Evolutionary conservation across 1,140 invertebrate species (phyloP), one percentile per base, ranked within the genome.

Genomic region (Procambarus clarkii): DNA sequence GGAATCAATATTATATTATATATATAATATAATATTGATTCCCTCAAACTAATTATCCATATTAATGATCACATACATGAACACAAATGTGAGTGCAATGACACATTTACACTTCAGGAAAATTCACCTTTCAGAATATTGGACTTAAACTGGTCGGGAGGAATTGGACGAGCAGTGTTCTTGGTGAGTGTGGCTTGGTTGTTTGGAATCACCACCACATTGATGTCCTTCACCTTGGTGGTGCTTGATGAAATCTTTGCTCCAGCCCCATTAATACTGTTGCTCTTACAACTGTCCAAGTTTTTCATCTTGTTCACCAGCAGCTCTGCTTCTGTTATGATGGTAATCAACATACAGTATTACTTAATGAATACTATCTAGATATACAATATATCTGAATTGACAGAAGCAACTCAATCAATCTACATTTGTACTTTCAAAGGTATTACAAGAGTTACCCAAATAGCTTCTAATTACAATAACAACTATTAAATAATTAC

Each of bases 111-210:
- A 64, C 13, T 64, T 64, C 7, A 46, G 3, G n/a, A 5, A 3
- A 81, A 79, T 77, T 95, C 95, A 95, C 97, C 98, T 96, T 99
- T 99, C 58, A 98, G 95, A 94, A 99, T 98, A 95, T 99, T 99
- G 94, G 98, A 98, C 95, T 99, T 99, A 78, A 98, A 96, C 93
- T 98, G 97, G 91, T 98, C 97, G 2, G 97, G 97, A 60, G 97
- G 97, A 60, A 98, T 95, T 15, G 96, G 96, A 93, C 96, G 96
- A 48, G 96, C 96, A 44, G 95, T 95, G 34, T 94, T 93, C 80
- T 94, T 91, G 83, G 93, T 93, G 91, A 95, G 93, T 46, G 86
- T 84, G 76, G 94, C 93, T 92, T 95, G 95, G 89, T 96, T 96
- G 93, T 96, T 95, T 64, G 95, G 94, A 81, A 95, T 94, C 58